These are phyloP conservation scores for Neolamprologus sp. DNA, from an alignment of 2,113 vertebrate species.

Conservation along the genomic window DNA sequence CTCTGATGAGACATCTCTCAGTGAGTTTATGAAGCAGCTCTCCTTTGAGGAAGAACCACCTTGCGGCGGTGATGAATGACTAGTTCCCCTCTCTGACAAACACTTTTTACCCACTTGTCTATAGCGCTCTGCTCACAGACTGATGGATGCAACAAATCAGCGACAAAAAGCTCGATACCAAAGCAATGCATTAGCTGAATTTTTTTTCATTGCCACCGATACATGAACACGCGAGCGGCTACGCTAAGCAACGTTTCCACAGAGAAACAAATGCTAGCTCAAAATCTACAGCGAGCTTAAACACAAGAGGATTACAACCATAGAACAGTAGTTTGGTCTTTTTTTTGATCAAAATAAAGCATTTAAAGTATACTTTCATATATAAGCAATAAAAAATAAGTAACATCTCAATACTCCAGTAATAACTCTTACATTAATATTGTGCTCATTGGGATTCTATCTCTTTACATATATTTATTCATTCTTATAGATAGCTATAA, in stretches of 20 bases:
- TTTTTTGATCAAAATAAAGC: conserved; percentile 48
- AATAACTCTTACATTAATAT: conserved; percentile 55
- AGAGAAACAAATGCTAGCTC: conserved; percentile 11
- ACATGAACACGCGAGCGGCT: conserved; percentile 42
- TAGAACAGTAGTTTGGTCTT: conserved; percentile 72
- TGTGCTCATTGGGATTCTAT: conserved; percentile 69
- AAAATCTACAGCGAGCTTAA: conserved; percentile 43
- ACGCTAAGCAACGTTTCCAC: conserved; percentile 33
- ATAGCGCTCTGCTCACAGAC: neutral
- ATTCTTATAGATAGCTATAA: conserved; percentile 40
- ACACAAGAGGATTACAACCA: conserved; percentile 47
- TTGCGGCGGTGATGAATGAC: neutral
- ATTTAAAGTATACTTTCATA: conserved; percentile 35
- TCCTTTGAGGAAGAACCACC: neutral
- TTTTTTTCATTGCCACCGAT: conserved; percentile 36
- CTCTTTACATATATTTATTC: conserved; percentile 45
- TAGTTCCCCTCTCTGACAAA: neutral
- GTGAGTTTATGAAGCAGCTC: neutral
- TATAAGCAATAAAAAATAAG: conserved; percentile 67
- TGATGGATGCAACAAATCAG: conserved; percentile 15
- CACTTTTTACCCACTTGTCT: neutral
- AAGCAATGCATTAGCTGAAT: neutral
- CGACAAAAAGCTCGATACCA: neutral
- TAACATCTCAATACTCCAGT: conserved; percentile 61
- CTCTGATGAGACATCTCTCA: neutral